Conservation (phyloP, 2,113 vertebrate species). For the Saccopteryx bilineata region DNA sequence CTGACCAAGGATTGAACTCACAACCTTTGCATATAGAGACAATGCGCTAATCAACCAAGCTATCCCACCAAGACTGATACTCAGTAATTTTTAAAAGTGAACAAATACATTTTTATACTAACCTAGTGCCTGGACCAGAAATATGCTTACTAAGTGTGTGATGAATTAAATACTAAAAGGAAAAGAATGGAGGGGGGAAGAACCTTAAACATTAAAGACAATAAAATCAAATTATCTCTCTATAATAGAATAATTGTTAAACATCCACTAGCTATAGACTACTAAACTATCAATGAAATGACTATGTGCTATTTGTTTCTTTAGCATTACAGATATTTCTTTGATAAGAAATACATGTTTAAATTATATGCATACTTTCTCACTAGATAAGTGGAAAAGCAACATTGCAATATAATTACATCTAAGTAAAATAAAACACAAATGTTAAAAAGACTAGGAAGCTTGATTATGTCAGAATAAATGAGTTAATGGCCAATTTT, state of each 20-base stretch:
- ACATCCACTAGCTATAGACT: background rate
- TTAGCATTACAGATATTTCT: background rate
- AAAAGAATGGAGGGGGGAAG: background rate
- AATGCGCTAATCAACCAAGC: too few relatives aligned
- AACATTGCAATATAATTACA: constrained; percentile 19
- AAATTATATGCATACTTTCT: constrained; percentile 7
- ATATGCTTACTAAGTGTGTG: background rate
- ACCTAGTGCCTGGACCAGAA: background rate
- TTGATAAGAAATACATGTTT: background rate
- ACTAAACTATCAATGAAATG: background rate
- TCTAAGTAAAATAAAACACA: constrained; percentile 14
- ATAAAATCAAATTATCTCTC: background rate
- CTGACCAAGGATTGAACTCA: too few relatives aligned
- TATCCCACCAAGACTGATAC: background rate
- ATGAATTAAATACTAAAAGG: background rate
- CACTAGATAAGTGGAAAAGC: background rate
- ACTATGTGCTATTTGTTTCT: constrained; percentile 26
- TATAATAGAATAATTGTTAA: background rate
- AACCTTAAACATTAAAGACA: constrained; percentile 41
- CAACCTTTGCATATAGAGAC: too few relatives aligned
- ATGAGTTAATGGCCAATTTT: background rate
- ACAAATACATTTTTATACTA: background rate
- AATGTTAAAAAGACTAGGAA: background rate
- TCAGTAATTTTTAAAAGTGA: background rate
- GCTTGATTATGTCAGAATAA: constrained; percentile 1